Percentiles rank a stretch among this genome's conserved stretches.
Evolutionary conservation across 2,113 vertebrate species (phyloP).

Genomic region (Tympanuchus pallidicinctus): DNA sequence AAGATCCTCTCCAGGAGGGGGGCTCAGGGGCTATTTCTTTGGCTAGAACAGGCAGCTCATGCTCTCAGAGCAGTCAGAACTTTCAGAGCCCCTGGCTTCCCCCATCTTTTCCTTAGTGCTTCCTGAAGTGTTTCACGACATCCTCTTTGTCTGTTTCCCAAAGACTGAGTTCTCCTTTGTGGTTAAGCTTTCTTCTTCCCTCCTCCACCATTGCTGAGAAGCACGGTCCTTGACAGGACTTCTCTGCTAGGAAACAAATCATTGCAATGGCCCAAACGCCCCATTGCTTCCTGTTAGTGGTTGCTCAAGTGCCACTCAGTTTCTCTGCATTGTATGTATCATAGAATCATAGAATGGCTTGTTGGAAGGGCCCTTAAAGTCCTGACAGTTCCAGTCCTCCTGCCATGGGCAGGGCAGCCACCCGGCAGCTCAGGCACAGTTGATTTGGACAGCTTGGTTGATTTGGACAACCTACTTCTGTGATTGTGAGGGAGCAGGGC

Average conservation of each 20-base stretch:
- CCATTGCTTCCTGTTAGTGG: background rate
- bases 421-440: no score
- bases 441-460: no score
- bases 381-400: no score
- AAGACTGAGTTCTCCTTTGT: background rate
- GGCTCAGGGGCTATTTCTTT: background rate
- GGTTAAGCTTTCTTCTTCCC: background rate
- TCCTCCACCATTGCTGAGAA: background rate
- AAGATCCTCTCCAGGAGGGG: background rate
- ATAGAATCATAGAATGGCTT: no score
- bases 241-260: background rate
- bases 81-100: background rate
- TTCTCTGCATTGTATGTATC: background rate
- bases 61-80: conserved; percentile 18
- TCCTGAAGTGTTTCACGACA: conserved; percentile 44
- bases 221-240: rapidly evolving
- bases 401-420: no score
- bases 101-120: conserved; percentile 3
- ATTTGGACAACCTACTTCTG: background rate
- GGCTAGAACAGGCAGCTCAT: background rate
- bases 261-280: rapidly evolving
- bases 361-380: no score
- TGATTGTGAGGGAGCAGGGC: background rate
- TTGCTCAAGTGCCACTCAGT: background rate
- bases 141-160: background rate